Evolutionary conservation across 2,888 invertebrate species (phyloP).

Genomic region (Petrolisthes manimaculis): DNA sequence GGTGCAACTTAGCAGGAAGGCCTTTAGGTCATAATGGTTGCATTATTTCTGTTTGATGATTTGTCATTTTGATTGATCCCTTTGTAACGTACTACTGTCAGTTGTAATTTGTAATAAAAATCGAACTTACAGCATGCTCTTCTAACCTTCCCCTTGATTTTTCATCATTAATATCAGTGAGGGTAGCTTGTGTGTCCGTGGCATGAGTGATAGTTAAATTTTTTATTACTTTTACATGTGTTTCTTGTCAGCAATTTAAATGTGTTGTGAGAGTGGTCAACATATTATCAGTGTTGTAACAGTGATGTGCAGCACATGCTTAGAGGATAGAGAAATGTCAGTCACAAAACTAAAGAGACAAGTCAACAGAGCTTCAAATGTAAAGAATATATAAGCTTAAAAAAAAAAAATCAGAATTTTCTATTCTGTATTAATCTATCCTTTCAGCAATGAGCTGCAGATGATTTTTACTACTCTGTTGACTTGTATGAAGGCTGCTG

Average conservation of each 20-base stretch:
- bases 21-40: slow-evolving; percentile 20
- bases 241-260: background rate
- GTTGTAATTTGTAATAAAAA: slow-evolving; percentile 48
- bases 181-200: slow-evolving; percentile 13
- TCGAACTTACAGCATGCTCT: slow-evolving; percentile 51
- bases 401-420: background rate
- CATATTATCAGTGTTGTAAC: slow-evolving; percentile 8
- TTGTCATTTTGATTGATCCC: slow-evolving; percentile 31
- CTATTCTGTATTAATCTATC: slow-evolving; percentile 34
- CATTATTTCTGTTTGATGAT: slow-evolving; percentile 27
- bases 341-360: slow-evolving; percentile 53
- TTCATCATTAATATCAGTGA: slow-evolving; percentile 16
- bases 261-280: slow-evolving; percentile 9
- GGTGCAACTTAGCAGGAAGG: slow-evolving; percentile 2
- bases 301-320: slow-evolving; percentile 49
- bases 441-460: slow-evolving; percentile 48
- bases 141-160: slow-evolving; percentile 40
- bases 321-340: slow-evolving; percentile 60
- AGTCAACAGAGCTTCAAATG: slow-evolving; percentile 52
- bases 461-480: slow-evolving; percentile 42
- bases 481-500: slow-evolving; percentile 48
- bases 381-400: background rate
- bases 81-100: slow-evolving; percentile 36
- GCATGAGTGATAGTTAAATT: slow-evolving; percentile 19
- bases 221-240: background rate